Evolutionary conservation across 2,797 vertebrate genomes (phyloP).

Genomic region (Chaetodon trifasciatus): DNA sequence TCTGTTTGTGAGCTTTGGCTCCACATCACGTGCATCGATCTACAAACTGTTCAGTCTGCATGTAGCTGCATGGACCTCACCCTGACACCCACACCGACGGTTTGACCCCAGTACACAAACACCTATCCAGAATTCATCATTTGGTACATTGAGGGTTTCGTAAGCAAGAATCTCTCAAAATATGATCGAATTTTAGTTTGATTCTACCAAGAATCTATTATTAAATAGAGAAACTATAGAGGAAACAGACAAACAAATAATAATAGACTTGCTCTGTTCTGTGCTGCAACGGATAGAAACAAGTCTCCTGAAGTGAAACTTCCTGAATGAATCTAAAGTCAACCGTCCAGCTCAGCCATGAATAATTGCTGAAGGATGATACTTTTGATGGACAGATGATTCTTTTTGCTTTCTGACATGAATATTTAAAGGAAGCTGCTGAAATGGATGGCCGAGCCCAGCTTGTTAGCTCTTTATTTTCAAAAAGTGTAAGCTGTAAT

Average conservation of each 20-base stretch:
- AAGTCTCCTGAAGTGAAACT: slow-evolving; percentile 2
- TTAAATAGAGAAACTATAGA: no score
- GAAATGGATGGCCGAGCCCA: slow-evolving; percentile 2
- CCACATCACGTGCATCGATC: not conserved
- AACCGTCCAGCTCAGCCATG: not conserved
- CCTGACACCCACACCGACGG: no score
- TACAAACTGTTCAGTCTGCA: not conserved
- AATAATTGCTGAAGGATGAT: slow-evolving; percentile 39
- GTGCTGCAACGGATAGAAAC: slow-evolving; percentile 29
- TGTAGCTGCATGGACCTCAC: no score
- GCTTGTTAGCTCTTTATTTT: slow-evolving; percentile 31
- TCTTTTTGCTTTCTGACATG: slow-evolving; percentile 10
- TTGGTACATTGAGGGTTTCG: not conserved
- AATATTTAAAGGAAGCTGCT: slow-evolving; percentile 15
- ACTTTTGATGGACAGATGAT: slow-evolving; percentile 46
- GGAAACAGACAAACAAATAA: not conserved
- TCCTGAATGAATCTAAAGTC: not conserved
- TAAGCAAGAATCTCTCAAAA: not conserved
- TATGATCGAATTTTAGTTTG: not conserved
- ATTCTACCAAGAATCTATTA: not conserved
- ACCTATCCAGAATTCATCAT: no score
- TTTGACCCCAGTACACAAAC: no score
- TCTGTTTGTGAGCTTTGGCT: no score
- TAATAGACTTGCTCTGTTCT: not conserved
- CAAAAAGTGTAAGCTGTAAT: slow-evolving; percentile 9